phyloP scores from a whole-genome alignment of 2,113 vertebrate genomes.

The Lophura nycthemera region DNA sequence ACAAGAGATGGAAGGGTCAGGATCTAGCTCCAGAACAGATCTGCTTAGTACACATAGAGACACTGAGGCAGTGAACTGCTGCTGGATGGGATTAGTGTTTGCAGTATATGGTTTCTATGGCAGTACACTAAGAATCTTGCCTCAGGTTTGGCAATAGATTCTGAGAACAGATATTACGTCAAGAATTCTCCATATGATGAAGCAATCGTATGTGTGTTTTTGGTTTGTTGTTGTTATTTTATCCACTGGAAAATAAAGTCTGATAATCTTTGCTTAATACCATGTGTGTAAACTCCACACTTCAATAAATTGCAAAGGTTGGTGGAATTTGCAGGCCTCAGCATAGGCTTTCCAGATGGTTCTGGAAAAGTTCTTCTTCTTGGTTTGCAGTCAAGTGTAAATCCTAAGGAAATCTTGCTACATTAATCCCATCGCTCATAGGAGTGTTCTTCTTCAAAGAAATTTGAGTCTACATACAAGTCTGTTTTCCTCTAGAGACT shows the following conservation, averaged over 20 bases:
- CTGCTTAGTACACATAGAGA: not conserved
- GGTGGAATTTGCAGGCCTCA: not conserved
- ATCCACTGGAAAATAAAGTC: not conserved
- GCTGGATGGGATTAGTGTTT: not conserved
- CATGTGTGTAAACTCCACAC: not conserved
- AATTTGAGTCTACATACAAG: not conserved
- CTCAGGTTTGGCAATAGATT: not conserved
- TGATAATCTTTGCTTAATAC: not conserved
- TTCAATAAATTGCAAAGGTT: not conserved
- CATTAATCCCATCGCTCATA: not conserved
- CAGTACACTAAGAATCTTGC: not conserved
- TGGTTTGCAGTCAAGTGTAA: not conserved
- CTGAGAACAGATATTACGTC: not conserved
- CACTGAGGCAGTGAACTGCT: not conserved
- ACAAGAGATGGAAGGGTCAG: not conserved
- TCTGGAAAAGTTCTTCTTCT: not conserved
- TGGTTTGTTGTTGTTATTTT: not conserved
- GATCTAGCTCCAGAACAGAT: not conserved
- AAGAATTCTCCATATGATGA: not conserved
- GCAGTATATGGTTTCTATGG: not conserved
- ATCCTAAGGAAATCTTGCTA: not conserved
- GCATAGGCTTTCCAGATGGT: not conserved
- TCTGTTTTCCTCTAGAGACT: not conserved
- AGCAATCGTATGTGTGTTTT: not conserved
- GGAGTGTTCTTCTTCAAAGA: not conserved